Evolutionary conservation across 2,888 invertebrate genomes (phyloP).

Genomic region (Polymixis lichenea): DNA sequence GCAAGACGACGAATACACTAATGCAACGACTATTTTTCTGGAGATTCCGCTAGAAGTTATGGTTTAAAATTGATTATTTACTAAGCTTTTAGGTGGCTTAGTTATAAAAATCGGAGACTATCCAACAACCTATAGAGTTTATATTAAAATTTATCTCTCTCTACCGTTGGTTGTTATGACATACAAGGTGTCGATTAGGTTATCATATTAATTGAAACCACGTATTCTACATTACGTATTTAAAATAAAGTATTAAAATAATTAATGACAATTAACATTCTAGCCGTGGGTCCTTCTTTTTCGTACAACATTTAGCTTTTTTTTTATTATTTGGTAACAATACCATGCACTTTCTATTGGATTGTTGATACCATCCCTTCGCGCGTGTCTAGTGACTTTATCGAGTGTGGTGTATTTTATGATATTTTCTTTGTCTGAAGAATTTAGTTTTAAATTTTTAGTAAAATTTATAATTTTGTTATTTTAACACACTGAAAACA

Average conservation of each 20-base stretch:
- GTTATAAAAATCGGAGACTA: constrained; percentile 15
- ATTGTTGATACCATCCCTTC: background rate
- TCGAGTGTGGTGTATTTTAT: background rate
- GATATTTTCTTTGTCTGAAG: no score
- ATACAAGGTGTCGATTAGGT: background rate
- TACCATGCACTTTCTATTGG: background rate
- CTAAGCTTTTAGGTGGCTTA: constrained; percentile 35
- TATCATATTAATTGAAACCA: background rate
- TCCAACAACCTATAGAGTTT: constrained; percentile 1
- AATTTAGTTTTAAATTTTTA: no score
- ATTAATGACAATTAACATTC: background rate
- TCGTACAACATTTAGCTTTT: background rate
- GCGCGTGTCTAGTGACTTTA: background rate
- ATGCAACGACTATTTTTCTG: constrained; percentile 35
- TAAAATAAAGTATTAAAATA: background rate
- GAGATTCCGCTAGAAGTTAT: constrained; percentile 52
- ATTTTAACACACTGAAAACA: background rate
- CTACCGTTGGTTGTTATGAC: background rate
- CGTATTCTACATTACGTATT: background rate
- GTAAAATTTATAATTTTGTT: background rate
- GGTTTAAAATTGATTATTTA: constrained; percentile 38
- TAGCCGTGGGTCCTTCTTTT: background rate
- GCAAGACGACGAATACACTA: constrained; percentile 73
- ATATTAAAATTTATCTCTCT: background rate
- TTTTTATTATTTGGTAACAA: background rate